These are phyloP conservation scores for Macropis europaea DNA, from an alignment of 2,888 invertebrate species.

Conservation along the genomic window DNA sequence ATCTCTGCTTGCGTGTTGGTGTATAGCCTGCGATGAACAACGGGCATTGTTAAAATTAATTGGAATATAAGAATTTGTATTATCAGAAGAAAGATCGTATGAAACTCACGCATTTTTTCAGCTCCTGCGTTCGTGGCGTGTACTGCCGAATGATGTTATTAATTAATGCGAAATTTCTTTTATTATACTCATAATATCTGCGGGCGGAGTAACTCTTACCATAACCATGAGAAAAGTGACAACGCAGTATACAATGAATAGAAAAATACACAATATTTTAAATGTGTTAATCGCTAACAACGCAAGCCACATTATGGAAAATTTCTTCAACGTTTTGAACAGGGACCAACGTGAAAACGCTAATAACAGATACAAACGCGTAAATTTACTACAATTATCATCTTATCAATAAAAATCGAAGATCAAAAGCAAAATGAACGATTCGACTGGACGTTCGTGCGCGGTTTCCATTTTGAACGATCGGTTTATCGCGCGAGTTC, in stretches of 20 bases:
- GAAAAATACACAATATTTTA: constrained; percentile 68
- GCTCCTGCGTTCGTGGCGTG: constrained; percentile 56
- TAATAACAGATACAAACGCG: not conserved
- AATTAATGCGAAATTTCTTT: not conserved
- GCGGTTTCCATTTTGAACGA: constrained; percentile 26
- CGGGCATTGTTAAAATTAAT: not conserved
- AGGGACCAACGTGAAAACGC: not conserved
- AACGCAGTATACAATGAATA: constrained; percentile 65
- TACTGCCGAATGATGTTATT: constrained; percentile 51
- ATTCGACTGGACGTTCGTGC: not conserved
- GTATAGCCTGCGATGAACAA: constrained; percentile 4
- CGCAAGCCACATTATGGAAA: constrained; percentile 56
- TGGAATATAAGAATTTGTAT: not conserved
- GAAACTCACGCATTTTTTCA: constrained; percentile 63
- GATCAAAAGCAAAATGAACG: not conserved
- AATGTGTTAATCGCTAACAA: constrained; percentile 60
- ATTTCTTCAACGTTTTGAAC: constrained; percentile 46
- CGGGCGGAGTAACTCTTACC: constrained; percentile 63
- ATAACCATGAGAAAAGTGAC: constrained; percentile 63
- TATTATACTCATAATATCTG: not conserved
- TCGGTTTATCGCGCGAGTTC: not conserved
- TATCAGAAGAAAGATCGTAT: not conserved
- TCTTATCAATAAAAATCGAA: constrained; percentile 9
- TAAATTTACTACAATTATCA: constrained; percentile 17
- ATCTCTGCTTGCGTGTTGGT: not conserved